Evolutionary conservation across 2,113 vertebrate species (phyloP).

Genomic region (Promerops cafer): DNA sequence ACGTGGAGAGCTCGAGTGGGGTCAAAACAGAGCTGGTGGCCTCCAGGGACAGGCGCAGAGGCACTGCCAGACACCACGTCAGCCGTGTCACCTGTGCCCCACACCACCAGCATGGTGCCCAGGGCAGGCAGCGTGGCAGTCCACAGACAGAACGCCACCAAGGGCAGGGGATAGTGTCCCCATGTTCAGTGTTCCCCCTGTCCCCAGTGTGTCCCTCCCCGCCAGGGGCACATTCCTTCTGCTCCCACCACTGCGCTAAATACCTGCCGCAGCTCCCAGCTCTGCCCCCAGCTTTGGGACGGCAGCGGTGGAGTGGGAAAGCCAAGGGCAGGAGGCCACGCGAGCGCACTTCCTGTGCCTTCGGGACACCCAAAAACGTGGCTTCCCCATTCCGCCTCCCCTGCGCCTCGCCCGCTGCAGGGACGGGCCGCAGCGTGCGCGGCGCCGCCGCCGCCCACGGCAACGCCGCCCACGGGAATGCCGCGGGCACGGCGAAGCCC

Average conservation of each 20-base stretch:
- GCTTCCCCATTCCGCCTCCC: background rate
- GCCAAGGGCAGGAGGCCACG: background rate
- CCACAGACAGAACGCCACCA: rapidly evolving
- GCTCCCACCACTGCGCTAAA: background rate
- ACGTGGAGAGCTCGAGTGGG: rapidly evolving
- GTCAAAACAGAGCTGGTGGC: background rate
- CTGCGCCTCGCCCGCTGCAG: background rate
- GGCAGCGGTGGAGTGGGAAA: background rate
- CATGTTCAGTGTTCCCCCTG: background rate
- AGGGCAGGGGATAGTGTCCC: background rate
- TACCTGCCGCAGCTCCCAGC: background rate
- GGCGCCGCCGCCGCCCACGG: too few relatives aligned
- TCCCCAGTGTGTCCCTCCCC: background rate
- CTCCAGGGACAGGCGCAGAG: background rate
- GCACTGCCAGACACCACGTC: background rate
- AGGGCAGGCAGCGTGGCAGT: background rate
- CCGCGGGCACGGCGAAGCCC: background rate
- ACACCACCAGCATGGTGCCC: background rate
- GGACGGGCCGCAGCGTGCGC: background rate
- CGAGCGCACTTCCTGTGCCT: background rate
- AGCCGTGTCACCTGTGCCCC: background rate
- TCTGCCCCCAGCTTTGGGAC: background rate
- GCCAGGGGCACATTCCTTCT: background rate
- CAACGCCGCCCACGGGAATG: too few relatives aligned
- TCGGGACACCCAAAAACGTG: background rate